Base-by-base conservation (phyloP, 2,888 invertebrate species). In the Ischnus inquisitorius region DNA sequence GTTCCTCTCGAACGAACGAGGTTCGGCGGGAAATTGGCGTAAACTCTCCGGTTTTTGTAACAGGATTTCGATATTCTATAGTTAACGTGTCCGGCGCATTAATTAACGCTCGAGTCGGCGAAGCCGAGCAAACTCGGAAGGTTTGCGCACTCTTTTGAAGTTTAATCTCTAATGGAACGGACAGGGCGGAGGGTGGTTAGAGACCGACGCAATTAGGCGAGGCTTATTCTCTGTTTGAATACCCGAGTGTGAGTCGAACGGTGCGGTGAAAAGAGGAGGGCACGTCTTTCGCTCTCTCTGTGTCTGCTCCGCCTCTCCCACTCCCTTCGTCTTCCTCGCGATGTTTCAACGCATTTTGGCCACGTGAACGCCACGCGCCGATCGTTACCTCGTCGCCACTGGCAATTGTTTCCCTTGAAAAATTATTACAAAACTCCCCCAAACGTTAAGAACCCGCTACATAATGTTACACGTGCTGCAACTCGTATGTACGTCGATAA, bases 121-220 rank as follows among this genome's bases (percentile, higher is more conserved):
- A 51, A 64, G 12, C 51, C 64, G 71, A 25, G 41, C 19, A 65
- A 71, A 79, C 64, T 79, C 75, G 46, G 71, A 69, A 25, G 22
- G 25, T 60, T 75, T 46, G 5, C 16, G 51, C 22, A 67, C 69
- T 75, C 71, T 87, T 92, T 92, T 92, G 88, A 92, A 91, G 92
- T 91, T 89, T 91, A 91, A 92, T 92, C 91, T 92, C 90, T 91
- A 92, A 92, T 92, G 91, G 92, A 90, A 89, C 88, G 85, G 88
- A 54, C 54, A 22, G 19, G 57, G 28, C 4, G 28, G 57, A 28
- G 19, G 54, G 69, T 3, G 19, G 5, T 10, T 34, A 25, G 57
- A 60, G 57, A 60, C 80, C 85, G 88, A 85, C 83, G 91, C 91
- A 92, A 92, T 92, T 92, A 92, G 90, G 82, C 87, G 84, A 84